phyloP scores from a whole-genome alignment of 2,888 invertebrate genomes.

The Smittia sp. region DNA sequence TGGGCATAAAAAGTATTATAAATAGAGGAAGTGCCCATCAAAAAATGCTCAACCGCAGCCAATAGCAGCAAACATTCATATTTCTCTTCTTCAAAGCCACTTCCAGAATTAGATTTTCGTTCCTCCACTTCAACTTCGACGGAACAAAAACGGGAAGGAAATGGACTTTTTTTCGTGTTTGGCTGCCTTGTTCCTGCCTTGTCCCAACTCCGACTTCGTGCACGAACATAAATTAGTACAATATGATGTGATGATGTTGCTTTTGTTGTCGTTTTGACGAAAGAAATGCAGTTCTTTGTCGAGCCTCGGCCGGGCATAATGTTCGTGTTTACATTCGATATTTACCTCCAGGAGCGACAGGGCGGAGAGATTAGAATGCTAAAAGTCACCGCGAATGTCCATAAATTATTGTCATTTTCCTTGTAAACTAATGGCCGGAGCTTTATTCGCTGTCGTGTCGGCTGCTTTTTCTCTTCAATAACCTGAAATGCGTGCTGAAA shows the following conservation, averaged over 20 bases:
- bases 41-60: neutral
- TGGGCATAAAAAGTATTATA: constrained; percentile 8
- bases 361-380: neutral
- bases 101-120: constrained; percentile 18
- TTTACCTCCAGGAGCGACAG: neutral
- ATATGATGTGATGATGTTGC: constrained; percentile 19
- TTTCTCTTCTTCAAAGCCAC: constrained; percentile 4
- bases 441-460: neutral
- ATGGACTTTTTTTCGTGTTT: constrained; percentile 28
- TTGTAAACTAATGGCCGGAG: neutral
- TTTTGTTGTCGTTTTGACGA: neutral
- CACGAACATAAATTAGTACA: constrained; percentile 15
- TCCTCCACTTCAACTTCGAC: neutral
- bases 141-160: constrained; percentile 38
- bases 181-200: constrained; percentile 34
- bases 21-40: constrained; percentile 30
- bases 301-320: too few relatives aligned
- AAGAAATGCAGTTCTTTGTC: constrained; percentile 15
- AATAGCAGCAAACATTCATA: constrained; percentile 7
- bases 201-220: constrained; percentile 8
- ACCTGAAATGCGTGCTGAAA: constrained; percentile 19
- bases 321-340: constrained; percentile 11
- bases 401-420: constrained; percentile 23
- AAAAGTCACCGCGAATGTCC: neutral
- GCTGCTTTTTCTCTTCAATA: neutral